Conservation (phyloP, 2,113 vertebrate species). For the Tachysurus vachellii region DNA sequence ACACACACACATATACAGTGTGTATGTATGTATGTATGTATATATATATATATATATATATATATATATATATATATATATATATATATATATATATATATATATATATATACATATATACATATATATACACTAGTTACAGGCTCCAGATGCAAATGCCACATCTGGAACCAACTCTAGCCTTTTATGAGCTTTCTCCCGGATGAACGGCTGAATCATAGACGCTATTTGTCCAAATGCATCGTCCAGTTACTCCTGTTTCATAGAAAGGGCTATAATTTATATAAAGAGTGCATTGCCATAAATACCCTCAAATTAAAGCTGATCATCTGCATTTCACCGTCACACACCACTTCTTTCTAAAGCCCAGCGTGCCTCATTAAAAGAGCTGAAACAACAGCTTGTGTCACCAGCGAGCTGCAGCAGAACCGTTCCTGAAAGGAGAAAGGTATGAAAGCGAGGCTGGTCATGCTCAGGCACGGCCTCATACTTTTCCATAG, state of each 20-base stretch:
- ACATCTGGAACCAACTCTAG: slow-evolving; percentile 8
- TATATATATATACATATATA: no score
- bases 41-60: no score
- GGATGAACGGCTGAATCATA: background rate
- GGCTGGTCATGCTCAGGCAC: background rate
- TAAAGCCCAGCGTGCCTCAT: background rate
- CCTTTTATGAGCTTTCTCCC: background rate
- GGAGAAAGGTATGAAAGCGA: background rate
- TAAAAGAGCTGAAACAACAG: no score
- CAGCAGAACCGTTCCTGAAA: background rate
- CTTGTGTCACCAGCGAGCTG: background rate
- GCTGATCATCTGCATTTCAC: background rate
- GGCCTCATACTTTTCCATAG: background rate
- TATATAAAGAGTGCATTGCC: background rate
- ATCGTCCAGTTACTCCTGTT: background rate
- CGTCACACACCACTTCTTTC: background rate
- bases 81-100: no score
- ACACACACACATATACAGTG: no score
- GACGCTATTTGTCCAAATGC: background rate
- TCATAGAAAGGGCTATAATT: background rate
- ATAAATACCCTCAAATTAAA: slow-evolving; percentile 1
- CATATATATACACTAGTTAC: background rate
- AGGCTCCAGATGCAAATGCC: slow-evolving; percentile 11
- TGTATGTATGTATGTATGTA: no score
- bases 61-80: no score